Evolutionary conservation across 2,888 invertebrate genomes (phyloP), one percentile per base, ranked within the genome.

Genomic region (Fragum sueziense): DNA sequence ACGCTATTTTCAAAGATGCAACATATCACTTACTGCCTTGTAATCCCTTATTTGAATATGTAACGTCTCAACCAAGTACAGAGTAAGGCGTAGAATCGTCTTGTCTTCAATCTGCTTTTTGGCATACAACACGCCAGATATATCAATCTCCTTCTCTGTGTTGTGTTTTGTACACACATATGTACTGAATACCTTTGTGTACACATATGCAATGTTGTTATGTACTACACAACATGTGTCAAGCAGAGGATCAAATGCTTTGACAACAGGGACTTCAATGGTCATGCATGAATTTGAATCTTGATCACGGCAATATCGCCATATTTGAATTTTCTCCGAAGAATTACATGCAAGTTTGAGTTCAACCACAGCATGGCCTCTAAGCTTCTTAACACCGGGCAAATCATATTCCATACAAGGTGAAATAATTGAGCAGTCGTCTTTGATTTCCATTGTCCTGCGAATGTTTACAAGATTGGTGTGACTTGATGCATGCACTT

Each of bases 341-440:
- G 11, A 1, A 34, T n/a, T 61, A n/a, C 29, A 14, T 51, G 33
- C 33, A n/a, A 72, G 31, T 20, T 61, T 61, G 9, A 72, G 31
- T n/a, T 65, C 72, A 20, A 72, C 31, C 11, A 72, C 31, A 17
- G 72, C 72, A 65, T 51, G 33, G 20, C 65, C 65, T 29, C 22
- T 22, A n/a, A 72, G 52, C 27, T 47, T 51, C 20, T 29, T 47
- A 33, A 61, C 29, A 1, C 52, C 65, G 9, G 72, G 61, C 6
- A 72, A 27, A 29, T 61, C 51, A 33, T 72, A 72, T 31, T 72
- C 72, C 25, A 72, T 52, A 65, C 51, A 61, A n/a, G 72, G 62
- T 20, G 72, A 72, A 4, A 33, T 34, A 22, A 72, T 61, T 0
- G 27, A 9, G 3, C 20, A 31, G 14, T 72, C 72, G 0, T 41